A percentile compares a stretch with the other conserved stretches of the same genome.
Conservation (phyloP, 2,113 vertebrate genomes). For the Cyprinodon tularosa region DNA sequence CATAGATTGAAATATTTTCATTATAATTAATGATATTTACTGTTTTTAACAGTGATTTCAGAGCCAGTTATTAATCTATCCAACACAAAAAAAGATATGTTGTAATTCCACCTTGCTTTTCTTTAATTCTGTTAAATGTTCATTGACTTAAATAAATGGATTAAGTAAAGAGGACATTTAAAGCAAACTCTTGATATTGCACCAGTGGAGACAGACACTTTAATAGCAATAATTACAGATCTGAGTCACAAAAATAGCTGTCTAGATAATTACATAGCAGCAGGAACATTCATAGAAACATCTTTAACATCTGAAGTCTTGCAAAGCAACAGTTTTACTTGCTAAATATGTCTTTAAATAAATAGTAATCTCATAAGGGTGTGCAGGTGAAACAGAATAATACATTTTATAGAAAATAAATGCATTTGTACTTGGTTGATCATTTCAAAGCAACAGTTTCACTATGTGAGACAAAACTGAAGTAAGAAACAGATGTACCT, state of each 20-base stretch:
- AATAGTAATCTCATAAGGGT: slow-evolving; percentile 65
- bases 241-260: slow-evolving; percentile 70
- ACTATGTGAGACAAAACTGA: slow-evolving; percentile 51
- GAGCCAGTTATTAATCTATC: not conserved
- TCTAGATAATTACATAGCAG: slow-evolving; percentile 78
- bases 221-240: slow-evolving; percentile 70
- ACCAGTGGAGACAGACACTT: slow-evolving; percentile 64
- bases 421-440: slow-evolving; percentile 37
- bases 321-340: slow-evolving; percentile 59
- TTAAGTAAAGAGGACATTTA: slow-evolving; percentile 1
- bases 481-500: slow-evolving; percentile 44
- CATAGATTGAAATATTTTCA: not conserved
- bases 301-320: slow-evolving; percentile 49
- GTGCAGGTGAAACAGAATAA: slow-evolving; percentile 48
- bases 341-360: slow-evolving; percentile 71
- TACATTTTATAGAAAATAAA: slow-evolving; percentile 42
- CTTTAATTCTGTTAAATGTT: not conserved
- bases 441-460: slow-evolving; percentile 55
- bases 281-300: slow-evolving; percentile 74
- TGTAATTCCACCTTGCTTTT: not conserved
- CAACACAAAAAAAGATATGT: not conserved
- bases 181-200: slow-evolving; percentile 24
- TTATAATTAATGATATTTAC: not conserved
- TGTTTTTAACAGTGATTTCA: not conserved
- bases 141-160: not conserved